Evolutionary conservation across 2,797 vertebrate genomes (phyloP).

Genomic region (Odontamblyopus lacepedii): DNA sequence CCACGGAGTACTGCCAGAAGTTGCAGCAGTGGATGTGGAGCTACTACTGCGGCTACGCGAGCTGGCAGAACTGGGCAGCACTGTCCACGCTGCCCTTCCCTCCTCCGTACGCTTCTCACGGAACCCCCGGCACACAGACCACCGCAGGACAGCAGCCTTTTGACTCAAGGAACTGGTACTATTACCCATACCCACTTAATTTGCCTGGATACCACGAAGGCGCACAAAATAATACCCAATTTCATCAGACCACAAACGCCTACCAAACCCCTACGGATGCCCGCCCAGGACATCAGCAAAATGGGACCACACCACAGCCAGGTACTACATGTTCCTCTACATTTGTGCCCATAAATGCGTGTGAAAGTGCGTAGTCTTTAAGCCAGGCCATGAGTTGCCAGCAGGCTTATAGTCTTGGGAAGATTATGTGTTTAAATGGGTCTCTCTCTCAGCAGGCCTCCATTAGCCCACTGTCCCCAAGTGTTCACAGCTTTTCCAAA

Average conservation of each 20-base stretch:
- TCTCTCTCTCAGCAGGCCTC: not conserved
- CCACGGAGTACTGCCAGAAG: conserved; percentile 82
- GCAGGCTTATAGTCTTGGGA: conserved; percentile 30
- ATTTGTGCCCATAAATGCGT: not conserved
- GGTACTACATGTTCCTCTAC: conserved; percentile 61
- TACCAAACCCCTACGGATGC: conserved; percentile 29
- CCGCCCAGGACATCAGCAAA: conserved; percentile 53
- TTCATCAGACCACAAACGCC: conserved; percentile 37
- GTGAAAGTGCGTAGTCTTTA: conserved; percentile 1
- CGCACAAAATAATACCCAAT: conserved; percentile 13
- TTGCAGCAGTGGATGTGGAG: conserved; percentile 94
- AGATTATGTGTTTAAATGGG: conserved; percentile 40
- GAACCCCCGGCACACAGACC: conserved; percentile 12
- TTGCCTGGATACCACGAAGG: conserved; percentile 39
- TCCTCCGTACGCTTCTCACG: conserved; percentile 42
- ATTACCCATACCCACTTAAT: conserved; percentile 44
- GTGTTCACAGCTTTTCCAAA: not conserved
- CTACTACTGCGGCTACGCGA: conserved; percentile 85
- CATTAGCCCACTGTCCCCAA: not conserved
- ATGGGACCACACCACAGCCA: conserved; percentile 71
- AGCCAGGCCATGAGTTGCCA: conserved; percentile 33
- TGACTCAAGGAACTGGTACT: conserved; percentile 56
- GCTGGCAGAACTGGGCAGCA: conserved; percentile 83
- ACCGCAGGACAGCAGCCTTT: conserved; percentile 37
- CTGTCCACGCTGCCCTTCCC: conserved; percentile 58